A percentile compares a stretch with the other conserved stretches of the same genome.
Conservation (phyloP, 2,797 vertebrate species). For the Fratercula arctica region DNA sequence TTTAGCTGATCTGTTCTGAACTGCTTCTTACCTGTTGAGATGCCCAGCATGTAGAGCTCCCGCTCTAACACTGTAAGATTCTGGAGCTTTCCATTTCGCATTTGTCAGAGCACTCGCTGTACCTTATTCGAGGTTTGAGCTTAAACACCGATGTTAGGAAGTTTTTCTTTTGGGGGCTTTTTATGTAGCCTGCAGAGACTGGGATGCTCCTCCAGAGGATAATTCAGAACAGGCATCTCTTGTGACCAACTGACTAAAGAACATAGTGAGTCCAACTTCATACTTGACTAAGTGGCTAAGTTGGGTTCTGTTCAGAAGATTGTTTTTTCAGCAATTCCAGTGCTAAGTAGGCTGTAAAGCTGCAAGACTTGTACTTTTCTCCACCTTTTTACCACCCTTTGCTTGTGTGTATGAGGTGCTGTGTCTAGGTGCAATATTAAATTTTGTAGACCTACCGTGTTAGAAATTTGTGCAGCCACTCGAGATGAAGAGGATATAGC, state of each 20-base stretch:
- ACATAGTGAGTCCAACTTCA: not conserved
- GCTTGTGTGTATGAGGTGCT: accelerated
- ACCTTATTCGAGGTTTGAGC: not conserved
- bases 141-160: not conserved
- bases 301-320: not conserved
- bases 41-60: not conserved
- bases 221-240: not conserved
- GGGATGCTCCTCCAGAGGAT: not conserved
- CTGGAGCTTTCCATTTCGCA: not conserved
- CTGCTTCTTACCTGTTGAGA: not conserved
- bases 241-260: not conserved
- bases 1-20: not conserved
- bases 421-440: not conserved
- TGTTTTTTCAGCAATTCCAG: not conserved
- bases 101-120: not conserved
- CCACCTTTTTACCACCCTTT: not conserved
- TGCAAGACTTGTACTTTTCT: not conserved
- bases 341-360: not conserved
- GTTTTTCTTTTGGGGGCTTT: not conserved
- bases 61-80: not conserved
- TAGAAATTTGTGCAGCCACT: not conserved
- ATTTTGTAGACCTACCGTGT: not conserved
- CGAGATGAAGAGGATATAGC: accelerated
- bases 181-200: not conserved
- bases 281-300: not conserved